Percentiles rank a stretch among this genome's conserved stretches.
phyloP scores from a whole-genome alignment of 2,888 invertebrate genomes.

The Meandrusa payeni region DNA sequence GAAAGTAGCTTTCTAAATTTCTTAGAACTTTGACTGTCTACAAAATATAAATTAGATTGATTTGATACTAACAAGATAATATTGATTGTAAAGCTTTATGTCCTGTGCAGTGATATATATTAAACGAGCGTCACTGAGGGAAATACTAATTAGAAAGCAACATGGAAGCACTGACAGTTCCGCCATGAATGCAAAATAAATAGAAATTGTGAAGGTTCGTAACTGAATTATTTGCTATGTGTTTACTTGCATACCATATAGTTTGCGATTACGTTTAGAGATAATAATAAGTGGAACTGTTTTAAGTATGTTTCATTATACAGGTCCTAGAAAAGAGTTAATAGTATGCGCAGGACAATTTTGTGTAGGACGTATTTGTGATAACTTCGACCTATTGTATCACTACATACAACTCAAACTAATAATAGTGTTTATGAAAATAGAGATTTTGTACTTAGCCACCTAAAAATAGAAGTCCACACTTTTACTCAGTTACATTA shows the following conservation, averaged over 20 bases:
- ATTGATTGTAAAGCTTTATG: conserved; percentile 23
- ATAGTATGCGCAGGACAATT: conserved; percentile 9
- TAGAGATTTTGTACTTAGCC: too few relatives aligned
- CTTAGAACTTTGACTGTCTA: conserved; percentile 39
- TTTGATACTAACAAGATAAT: conserved; percentile 21
- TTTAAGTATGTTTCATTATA: not conserved
- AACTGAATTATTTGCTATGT: conserved; percentile 26
- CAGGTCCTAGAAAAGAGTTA: conserved; percentile 4
- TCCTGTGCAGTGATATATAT: conserved; percentile 30
- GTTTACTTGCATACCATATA: conserved; percentile 9
- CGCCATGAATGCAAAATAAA: conserved; percentile 82
- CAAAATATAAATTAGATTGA: conserved; percentile 30
- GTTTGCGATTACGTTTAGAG: not conserved
- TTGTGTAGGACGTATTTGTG: conserved; percentile 13
- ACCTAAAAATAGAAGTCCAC: too few relatives aligned
- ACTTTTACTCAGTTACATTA: too few relatives aligned
- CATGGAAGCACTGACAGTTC: conserved; percentile 82
- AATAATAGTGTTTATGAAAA: too few relatives aligned
- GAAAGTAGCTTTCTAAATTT: conserved; percentile 77
- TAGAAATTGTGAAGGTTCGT: conserved; percentile 74
- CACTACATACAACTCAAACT: too few relatives aligned
- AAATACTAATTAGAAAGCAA: conserved; percentile 68
- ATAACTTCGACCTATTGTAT: not conserved
- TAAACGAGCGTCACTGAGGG: conserved; percentile 25
- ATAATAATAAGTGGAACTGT: not conserved